Evolutionary conservation across 2,113 vertebrate species (phyloP), one percentile per base, ranked within the genome.

Genomic region (Theristicus caerulescens): DNA sequence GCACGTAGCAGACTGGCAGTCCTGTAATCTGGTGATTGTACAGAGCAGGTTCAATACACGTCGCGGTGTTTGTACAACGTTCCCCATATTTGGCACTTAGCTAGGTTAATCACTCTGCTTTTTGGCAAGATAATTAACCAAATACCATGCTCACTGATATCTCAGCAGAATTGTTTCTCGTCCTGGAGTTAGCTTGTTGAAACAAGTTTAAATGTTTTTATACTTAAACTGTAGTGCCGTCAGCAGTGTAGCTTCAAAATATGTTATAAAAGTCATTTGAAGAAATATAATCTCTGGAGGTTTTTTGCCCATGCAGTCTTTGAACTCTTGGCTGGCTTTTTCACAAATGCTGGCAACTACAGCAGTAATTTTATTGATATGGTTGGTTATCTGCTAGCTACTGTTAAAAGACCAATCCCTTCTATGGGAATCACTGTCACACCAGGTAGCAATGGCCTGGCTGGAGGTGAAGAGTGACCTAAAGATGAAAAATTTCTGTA

Each of bases 121-220:
- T 91, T 87, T 95, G 89, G 93, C 93, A 91, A 59, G 42, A 25
- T 85, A 71, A 95, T 91, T 84, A 93, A 82, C 73, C 81, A 84
- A 96, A 91, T 87, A 67, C 83, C 4, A 2, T 81, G 42, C 69
- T 91, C 0, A 0, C 52, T 82, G 89, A 57, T 87, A 52, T 77
- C 57, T 87, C 70, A 27, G 73, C 57, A 94, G 84, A 76, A 76
- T 65, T 91, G 72, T 55, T 94, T 78, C 81, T 95, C 1, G 0
- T 89, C n/a, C 91, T 64, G 65, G 59, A 81, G 38, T 44, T 82
- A 59, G 38, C 95, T 91, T 95, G 93, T 96, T 91, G 91, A 87
- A 96, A 92, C 93, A 86, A 77, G 80, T 91, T 85, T 74, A 55
- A 54, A 52, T 67, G 31, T 58, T 94, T 69, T 78, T 78, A 46